phyloP scores from a whole-genome alignment of 2,797 vertebrate species.

The Pantherophis alleghaniensis region DNA sequence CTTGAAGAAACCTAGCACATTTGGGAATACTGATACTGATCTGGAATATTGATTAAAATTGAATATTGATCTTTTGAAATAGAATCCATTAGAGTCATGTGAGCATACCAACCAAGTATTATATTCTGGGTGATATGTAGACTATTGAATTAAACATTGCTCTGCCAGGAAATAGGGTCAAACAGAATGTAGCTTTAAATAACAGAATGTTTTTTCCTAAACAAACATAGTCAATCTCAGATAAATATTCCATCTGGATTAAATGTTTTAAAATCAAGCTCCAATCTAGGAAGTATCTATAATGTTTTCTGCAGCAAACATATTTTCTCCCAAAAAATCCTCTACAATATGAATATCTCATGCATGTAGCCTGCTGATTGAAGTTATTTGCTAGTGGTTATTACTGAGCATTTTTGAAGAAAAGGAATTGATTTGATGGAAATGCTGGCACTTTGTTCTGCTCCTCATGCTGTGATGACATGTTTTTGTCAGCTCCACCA shows the following conservation, averaged over 20 bases:
- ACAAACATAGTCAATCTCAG: background rate
- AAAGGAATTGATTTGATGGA: constrained; percentile 53
- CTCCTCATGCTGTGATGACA: constrained; percentile 53
- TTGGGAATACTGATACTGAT: background rate
- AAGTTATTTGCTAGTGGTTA: constrained; percentile 25
- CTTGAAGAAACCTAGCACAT: background rate
- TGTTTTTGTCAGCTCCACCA: constrained; percentile 57
- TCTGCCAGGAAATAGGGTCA: background rate
- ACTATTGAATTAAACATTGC: background rate
- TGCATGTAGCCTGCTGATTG: background rate
- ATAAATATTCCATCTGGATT: background rate
- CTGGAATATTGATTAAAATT: background rate
- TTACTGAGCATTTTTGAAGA: constrained; percentile 52
- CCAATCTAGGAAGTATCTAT: constrained; percentile 6
- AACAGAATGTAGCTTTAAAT: background rate
- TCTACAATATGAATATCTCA: background rate
- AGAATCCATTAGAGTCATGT: background rate
- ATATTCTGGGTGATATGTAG: background rate
- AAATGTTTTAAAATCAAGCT: constrained; percentile 2
- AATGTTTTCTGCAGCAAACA: background rate
- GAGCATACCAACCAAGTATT: background rate
- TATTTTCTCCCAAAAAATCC: background rate
- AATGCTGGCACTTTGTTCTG: constrained; percentile 44
- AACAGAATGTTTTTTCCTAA: background rate
- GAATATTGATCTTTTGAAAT: background rate